phyloP scores from a whole-genome alignment of 1,140 invertebrate species.

The Gonioctena quinquepunctata region DNA sequence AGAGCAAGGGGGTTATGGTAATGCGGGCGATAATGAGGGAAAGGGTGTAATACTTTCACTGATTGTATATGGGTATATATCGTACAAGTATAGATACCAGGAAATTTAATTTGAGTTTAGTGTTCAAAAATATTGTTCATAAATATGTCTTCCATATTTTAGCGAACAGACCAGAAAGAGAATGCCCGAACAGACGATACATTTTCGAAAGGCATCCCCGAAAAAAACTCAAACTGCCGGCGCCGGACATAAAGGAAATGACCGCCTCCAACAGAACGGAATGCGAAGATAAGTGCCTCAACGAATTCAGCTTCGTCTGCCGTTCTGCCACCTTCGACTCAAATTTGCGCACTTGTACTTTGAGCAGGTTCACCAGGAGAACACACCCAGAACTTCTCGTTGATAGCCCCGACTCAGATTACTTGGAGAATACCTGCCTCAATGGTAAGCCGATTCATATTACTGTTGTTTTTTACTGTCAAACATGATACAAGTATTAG shows the following conservation, averaged over 20 bases:
- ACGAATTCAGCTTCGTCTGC: constrained; percentile 86
- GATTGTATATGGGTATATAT: no score
- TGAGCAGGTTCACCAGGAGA: constrained; percentile 80
- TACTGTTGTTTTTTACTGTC: neutral
- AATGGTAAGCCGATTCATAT: constrained; percentile 81
- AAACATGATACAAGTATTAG: neutral
- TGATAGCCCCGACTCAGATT: constrained; percentile 85
- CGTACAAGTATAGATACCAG: no score
- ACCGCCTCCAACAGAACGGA: constrained; percentile 82
- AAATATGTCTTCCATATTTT: no score
- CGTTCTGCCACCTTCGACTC: constrained; percentile 83
- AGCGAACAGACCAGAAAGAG: constrained; percentile 82
- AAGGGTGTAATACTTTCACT: no score
- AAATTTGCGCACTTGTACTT: constrained; percentile 72
- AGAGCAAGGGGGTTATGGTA: no score
- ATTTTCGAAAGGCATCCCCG: constrained; percentile 85
- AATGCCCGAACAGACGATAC: constrained; percentile 84
- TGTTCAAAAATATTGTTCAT: no score
- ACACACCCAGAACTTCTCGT: constrained; percentile 82
- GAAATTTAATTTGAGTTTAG: no score
- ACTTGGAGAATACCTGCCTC: constrained; percentile 88
- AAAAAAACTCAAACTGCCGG: constrained; percentile 77
- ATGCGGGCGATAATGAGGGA: no score
- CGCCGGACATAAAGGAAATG: constrained; percentile 78
- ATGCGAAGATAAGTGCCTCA: constrained; percentile 88